phyloP scores from a whole-genome alignment of 2,797 vertebrate genomes.

The Chaenodraco wilsoni region DNA sequence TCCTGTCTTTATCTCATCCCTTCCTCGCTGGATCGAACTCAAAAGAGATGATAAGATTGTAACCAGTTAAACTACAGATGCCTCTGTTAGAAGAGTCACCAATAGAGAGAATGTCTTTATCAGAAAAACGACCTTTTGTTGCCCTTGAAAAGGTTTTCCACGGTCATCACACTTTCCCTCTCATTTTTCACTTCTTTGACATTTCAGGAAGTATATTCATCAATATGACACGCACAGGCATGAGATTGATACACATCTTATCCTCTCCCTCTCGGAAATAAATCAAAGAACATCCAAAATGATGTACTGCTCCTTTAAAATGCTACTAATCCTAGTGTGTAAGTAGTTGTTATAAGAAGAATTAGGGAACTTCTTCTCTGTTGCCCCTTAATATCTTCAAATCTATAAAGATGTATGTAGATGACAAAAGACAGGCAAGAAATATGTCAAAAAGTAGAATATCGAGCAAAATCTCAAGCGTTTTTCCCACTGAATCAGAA shows the following conservation, averaged over 20 bases:
- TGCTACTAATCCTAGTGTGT: not conserved
- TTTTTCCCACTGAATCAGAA: too few species aligned
- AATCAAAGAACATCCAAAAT: not conserved
- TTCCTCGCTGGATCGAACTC: slow-evolving; percentile 34
- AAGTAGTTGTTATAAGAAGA: not conserved
- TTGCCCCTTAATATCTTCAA: not conserved
- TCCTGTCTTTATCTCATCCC: slow-evolving; percentile 52
- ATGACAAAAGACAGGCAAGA: not conserved
- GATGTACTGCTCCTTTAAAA: not conserved
- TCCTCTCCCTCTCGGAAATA: not conserved
- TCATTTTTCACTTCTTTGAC: not conserved
- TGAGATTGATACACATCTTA: too few species aligned
- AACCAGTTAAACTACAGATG: slow-evolving; percentile 25
- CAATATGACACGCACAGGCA: too few species aligned
- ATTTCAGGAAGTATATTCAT: not conserved
- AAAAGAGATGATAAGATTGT: slow-evolving; percentile 48
- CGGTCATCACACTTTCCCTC: slow-evolving; percentile 11
- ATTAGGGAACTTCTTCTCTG: not conserved
- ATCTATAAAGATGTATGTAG: not conserved
- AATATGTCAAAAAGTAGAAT: not conserved
- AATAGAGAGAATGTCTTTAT: not conserved
- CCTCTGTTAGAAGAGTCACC: not conserved
- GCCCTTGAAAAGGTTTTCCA: slow-evolving; percentile 9
- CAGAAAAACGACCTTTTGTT: slow-evolving; percentile 34
- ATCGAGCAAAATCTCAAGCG: not conserved